Evolutionary conservation across 1,140 invertebrate species (phyloP).

Genomic region (Listronotus oregonensis): DNA sequence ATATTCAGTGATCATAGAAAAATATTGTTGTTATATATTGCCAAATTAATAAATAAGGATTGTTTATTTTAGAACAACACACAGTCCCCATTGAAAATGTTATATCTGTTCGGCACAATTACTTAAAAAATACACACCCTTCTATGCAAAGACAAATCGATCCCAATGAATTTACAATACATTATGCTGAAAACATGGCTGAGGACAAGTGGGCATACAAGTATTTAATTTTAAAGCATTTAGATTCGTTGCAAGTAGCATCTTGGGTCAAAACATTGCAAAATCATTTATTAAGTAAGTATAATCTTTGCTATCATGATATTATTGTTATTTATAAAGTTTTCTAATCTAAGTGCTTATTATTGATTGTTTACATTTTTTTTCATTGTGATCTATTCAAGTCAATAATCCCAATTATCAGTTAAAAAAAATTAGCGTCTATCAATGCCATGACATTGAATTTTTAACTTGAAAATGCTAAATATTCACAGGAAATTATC

Average conservation of each 20-base stretch:
- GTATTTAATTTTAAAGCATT: conserved; percentile 64
- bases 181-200: conserved; percentile 64
- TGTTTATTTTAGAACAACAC: conserved; percentile 58
- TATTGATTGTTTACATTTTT: too few relatives aligned
- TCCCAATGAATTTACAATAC: conserved; percentile 64
- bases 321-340: too few relatives aligned
- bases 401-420: too few relatives aligned
- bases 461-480: too few relatives aligned
- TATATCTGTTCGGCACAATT: conserved; percentile 59
- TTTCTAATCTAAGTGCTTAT: too few relatives aligned
- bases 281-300: conserved; percentile 60
- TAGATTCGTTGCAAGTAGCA: conserved; percentile 64
- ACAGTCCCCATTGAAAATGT: conserved; percentile 62
- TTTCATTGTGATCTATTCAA: too few relatives aligned
- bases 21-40: too few relatives aligned
- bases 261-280: conserved; percentile 68
- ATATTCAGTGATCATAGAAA: too few relatives aligned
- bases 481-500: too few relatives aligned
- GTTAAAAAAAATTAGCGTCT: too few relatives aligned
- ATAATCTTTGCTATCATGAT: neutral
- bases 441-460: too few relatives aligned
- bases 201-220: conserved; percentile 67
- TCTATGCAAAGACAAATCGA: conserved; percentile 48
- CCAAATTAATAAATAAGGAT: conserved; percentile 12
- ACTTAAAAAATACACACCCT: conserved; percentile 47